Percentiles rank a stretch among this genome's conserved stretches.
These are phyloP conservation scores for Cyprinodon diabolis DNA, from an alignment of 2,797 vertebrate species.

Conservation along the genomic window DNA sequence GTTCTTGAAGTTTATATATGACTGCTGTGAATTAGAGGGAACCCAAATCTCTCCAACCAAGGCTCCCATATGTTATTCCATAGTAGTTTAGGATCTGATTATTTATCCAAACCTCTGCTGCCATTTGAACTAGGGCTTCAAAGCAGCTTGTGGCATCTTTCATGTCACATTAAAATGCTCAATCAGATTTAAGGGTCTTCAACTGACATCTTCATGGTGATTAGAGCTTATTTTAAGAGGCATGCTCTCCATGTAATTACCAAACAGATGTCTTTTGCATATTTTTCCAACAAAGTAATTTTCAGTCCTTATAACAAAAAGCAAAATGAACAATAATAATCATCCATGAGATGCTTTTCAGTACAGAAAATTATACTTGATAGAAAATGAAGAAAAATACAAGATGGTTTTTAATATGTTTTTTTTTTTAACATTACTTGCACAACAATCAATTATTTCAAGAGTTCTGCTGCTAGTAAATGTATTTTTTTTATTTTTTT, in stretches of 20 bases:
- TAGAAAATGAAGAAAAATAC: not conserved
- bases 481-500: too few relatives aligned
- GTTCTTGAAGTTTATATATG: not conserved
- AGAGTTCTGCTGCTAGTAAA: not conserved
- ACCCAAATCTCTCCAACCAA: constrained; percentile 5
- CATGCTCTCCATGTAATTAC: constrained; percentile 22
- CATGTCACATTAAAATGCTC: constrained; percentile 33
- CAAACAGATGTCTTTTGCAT: constrained; percentile 13
- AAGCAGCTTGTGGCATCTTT: constrained; percentile 32
- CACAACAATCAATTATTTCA: not conserved
- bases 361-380: not conserved
- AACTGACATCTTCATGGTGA: constrained; percentile 24
- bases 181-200: constrained; percentile 39
- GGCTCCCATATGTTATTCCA: constrained; percentile 8
- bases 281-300: constrained; percentile 6
- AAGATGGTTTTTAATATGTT: not conserved
- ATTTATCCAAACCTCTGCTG: constrained; percentile 51
- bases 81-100: constrained; percentile 34
- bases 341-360: constrained; percentile 22
- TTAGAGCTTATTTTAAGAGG: constrained; percentile 42
- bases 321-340: constrained; percentile 3
- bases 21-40: constrained; percentile 8
- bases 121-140: constrained; percentile 40
- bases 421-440: not conserved
- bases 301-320: not conserved